Base-by-base conservation (phyloP, 2,797 vertebrate genomes). In the Chelmon rostratus region DNA sequence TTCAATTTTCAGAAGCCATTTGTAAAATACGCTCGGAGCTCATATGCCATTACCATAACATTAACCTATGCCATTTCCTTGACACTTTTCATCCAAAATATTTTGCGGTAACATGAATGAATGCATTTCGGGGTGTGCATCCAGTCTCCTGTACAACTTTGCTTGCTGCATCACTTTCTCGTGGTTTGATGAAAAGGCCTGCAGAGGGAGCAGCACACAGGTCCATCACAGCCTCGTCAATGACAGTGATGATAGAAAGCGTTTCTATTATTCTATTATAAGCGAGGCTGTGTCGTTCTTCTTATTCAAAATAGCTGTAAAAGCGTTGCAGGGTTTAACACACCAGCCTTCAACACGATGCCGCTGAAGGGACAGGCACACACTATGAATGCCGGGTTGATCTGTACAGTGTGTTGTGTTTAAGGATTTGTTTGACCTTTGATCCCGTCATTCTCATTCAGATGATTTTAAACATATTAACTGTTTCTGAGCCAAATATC, bases 1-100 rank as follows among this genome's bases (percentile, higher is more conserved):
- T 91, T 91, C 85, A 87, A 87, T 90, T 89, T 88, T 81, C 69
- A 68, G 67, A 81, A 76, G 67, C 71, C 78, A 83, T 90, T 88
- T 88, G 78, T 84, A 88, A 86, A 88, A 88, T 81, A 77, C 21
- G 63, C 86, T 90, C 52, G 47, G 11, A 89, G 86, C 89, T 87
- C 73, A 58, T 85, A 59, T 46, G 7, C 81, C 84, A 88, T 91
- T 86, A 89, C 67, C 87, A 88, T 89, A 89, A 87, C 81, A 88
- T 91, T 90, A 90, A 84, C 87, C 83, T 77, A 1, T 79, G 82
- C 68, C 75, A 37, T 71, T 74, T 18, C 81, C 75, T 76, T 56
- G 82, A 88, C 88, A 79, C 80, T 69, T 58, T 82, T 57, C 64
- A 37, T 73, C 76, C 81, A n/a, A 71, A 85, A 79, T 68, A 62